Percentiles rank a stretch among this genome's conserved stretches.
Evolutionary conservation across 2,888 invertebrate species (phyloP).

Genomic region (Pemphredon lugubris): DNA sequence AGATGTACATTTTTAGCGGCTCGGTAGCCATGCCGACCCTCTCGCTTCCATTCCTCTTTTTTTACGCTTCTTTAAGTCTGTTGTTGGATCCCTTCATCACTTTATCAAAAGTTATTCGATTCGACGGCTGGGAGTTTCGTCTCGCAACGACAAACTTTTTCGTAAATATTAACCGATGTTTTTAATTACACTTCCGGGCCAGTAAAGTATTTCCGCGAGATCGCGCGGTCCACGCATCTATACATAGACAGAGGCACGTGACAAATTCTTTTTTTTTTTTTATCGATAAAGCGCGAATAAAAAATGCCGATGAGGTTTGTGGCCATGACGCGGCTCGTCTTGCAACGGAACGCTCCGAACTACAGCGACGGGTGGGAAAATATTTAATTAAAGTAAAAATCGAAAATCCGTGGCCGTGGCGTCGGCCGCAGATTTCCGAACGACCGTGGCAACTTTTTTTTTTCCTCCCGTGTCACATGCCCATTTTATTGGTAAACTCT

Average conservation of each 20-base stretch:
- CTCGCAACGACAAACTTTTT: background rate
- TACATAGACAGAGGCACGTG: no score
- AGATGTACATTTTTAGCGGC: slow-evolving; percentile 69
- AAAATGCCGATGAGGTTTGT: slow-evolving; percentile 49
- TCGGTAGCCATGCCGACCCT: slow-evolving; percentile 20
- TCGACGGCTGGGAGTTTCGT: slow-evolving; percentile 26
- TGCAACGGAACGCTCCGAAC: slow-evolving; percentile 40
- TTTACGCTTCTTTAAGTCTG: slow-evolving; percentile 46
- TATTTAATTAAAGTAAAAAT: slow-evolving; percentile 80
- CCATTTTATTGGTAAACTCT: slow-evolving; percentile 71
- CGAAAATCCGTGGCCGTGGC: slow-evolving; percentile 74
- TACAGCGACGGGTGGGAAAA: slow-evolving; percentile 61
- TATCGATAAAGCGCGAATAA: slow-evolving; percentile 29
- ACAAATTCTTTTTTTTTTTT: slow-evolving; percentile 1
- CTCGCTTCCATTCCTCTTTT: slow-evolving; percentile 26
- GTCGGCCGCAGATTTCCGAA: slow-evolving; percentile 67
- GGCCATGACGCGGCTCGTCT: slow-evolving; percentile 42
- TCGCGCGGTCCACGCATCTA: no score
- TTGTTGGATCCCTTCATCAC: slow-evolving; percentile 40
- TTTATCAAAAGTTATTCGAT: slow-evolving; percentile 40
- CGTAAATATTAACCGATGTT: background rate
- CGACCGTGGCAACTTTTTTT: slow-evolving; percentile 64
- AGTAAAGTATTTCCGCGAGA: background rate
- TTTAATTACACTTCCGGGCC: slow-evolving; percentile 22
- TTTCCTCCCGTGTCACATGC: slow-evolving; percentile 60